Evolutionary conservation across 2,797 vertebrate species (phyloP).

Genomic region (Mergus octosetaceus): DNA sequence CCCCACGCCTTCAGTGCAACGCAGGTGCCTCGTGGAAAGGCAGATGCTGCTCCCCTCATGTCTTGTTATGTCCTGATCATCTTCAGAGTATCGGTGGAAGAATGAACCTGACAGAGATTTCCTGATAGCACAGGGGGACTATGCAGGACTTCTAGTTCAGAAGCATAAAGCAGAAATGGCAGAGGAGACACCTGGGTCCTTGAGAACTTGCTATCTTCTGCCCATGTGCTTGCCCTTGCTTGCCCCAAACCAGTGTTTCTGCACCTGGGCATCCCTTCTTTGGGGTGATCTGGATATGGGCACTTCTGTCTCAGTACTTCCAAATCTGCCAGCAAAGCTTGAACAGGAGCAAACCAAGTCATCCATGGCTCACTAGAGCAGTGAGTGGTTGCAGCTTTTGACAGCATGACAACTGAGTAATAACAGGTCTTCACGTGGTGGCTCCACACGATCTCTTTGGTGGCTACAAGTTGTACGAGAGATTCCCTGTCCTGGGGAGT

Average conservation of each 20-base stretch:
- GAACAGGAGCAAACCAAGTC: not conserved
- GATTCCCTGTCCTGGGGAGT: not conserved
- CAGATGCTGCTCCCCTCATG: not conserved
- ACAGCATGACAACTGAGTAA: not conserved
- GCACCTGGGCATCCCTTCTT: not conserved
- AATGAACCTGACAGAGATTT: not conserved
- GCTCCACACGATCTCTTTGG: not conserved
- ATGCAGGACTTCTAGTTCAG: not conserved
- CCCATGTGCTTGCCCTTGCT: not conserved
- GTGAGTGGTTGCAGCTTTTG: not conserved
- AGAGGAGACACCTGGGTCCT: not conserved
- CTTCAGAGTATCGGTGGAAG: not conserved
- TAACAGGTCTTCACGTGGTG: constrained; percentile 7
- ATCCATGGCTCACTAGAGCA: constrained; percentile 36
- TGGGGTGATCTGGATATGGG: not conserved
- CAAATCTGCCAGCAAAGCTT: not conserved
- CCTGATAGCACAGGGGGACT: not conserved
- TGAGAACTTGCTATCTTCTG: not conserved
- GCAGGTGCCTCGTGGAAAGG: not conserved
- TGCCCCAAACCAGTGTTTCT: not conserved
- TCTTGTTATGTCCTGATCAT: not conserved
- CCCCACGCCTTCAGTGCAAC: not conserved
- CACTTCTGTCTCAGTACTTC: not conserved
- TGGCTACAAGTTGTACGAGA: not conserved
- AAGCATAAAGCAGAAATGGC: not conserved